Evolutionary conservation across 2,888 invertebrate species (phyloP).

Genomic region (Homarus gammarus): DNA sequence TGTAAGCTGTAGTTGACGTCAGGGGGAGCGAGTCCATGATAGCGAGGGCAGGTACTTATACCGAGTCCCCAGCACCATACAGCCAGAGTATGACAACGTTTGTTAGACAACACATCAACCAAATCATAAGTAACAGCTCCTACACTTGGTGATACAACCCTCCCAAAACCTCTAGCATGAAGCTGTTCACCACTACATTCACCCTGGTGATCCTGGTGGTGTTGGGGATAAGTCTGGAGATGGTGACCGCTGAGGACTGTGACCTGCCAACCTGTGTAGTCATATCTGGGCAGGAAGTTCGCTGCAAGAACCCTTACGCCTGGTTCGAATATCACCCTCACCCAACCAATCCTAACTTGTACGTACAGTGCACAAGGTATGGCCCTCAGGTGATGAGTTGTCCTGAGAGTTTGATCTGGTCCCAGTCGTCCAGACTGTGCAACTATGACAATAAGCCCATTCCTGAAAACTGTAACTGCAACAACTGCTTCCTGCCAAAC

Average conservation of each 20-base stretch:
- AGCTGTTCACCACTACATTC: neutral
- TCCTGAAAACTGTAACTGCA: neutral
- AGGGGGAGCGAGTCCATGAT: no score
- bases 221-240: no score
- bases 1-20: no score
- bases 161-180: no score
- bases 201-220: neutral
- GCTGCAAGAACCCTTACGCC: neutral
- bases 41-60: no score
- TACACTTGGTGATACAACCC: no score
- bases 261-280: slow-evolving; percentile 7
- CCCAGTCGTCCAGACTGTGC: neutral
- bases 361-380: slow-evolving; percentile 34
- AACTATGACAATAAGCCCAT: neutral
- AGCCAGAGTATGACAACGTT: no score
- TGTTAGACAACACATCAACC: no score
- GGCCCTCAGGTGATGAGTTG: slow-evolving; percentile 41
- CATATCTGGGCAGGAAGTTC: slow-evolving; percentile 16
- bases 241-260: neutral
- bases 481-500: neutral
- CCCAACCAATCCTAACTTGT: slow-evolving; percentile 29
- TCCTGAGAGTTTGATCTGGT: neutral
- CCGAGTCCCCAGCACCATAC: no score
- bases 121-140: no score
- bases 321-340: slow-evolving; percentile 43